Percentiles rank a stretch among this genome's conserved stretches.
phyloP scores from a whole-genome alignment of 2,888 invertebrate genomes.

The Pollenia angustigena region DNA sequence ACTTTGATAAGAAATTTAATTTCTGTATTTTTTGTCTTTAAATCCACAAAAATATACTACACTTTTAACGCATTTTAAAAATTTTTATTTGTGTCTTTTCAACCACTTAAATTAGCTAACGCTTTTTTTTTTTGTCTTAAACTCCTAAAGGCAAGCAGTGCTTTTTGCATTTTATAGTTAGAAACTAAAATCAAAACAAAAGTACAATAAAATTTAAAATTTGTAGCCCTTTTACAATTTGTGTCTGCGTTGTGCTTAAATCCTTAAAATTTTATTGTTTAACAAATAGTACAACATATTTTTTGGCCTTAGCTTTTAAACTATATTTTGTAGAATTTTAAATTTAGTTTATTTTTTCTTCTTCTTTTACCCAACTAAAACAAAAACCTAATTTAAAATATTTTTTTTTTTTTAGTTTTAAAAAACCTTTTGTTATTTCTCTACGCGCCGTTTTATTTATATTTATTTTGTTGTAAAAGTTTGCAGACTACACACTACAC shows the following conservation, averaged over 20 bases:
- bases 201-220: too few species aligned
- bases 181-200: too few species aligned
- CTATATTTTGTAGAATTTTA: background rate
- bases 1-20: too few species aligned
- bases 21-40: too few species aligned
- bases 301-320: background rate
- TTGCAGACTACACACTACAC: background rate
- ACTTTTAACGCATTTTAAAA: too few species aligned
- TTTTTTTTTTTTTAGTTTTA: conserved; percentile 14
- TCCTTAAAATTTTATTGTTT: background rate
- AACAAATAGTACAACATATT: background rate
- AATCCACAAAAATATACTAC: too few species aligned
- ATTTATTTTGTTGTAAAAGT: conserved; percentile 6
- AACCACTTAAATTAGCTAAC: too few species aligned
- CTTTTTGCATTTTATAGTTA: too few species aligned
- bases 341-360: conserved; percentile 4
- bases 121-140: too few species aligned
- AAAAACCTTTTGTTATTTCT: conserved; percentile 1
- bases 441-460: background rate
- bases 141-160: too few species aligned
- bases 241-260: background rate
- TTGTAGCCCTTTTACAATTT: background rate
- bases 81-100: too few species aligned
- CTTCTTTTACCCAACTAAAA: background rate
- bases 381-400: background rate